These are phyloP conservation scores for Nemoura dubitans DNA, from an alignment of 2,888 invertebrate genomes.

Conservation along the genomic window DNA sequence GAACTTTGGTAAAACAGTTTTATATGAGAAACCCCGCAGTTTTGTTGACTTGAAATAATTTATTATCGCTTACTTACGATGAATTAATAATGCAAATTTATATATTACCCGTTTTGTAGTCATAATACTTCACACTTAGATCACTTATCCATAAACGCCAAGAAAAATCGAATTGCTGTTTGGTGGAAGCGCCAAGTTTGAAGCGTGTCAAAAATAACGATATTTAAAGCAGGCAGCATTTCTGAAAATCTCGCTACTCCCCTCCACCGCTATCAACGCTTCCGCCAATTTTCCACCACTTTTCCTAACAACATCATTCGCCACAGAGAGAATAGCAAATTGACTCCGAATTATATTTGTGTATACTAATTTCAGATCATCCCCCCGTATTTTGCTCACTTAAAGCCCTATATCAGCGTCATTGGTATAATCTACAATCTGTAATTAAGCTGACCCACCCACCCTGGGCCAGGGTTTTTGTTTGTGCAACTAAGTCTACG, in stretches of 20 bases:
- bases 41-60: constrained; percentile 8
- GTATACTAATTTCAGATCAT: constrained; percentile 13
- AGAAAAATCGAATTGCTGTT: not conserved
- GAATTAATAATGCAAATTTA: not conserved
- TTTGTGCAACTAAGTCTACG: constrained; percentile 42
- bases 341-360: not conserved
- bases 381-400: constrained; percentile 18
- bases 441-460: constrained; percentile 40
- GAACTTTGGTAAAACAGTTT: constrained; percentile 24
- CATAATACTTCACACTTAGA: not conserved
- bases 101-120: not conserved
- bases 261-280: not conserved
- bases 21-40: constrained; percentile 13
- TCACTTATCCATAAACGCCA: not conserved
- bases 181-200: not conserved
- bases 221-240: not conserved
- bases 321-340: not conserved
- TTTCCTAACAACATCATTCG: not conserved
- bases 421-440: constrained; percentile 26
- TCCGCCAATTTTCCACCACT: not conserved
- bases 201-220: not conserved
- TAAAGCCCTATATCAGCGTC: constrained; percentile 13
- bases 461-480: not conserved
- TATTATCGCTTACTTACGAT: constrained; percentile 13
- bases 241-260: not conserved